Evolutionary conservation across 2,888 invertebrate genomes (phyloP).

Genomic region (Minunthozetes semirufus): DNA sequence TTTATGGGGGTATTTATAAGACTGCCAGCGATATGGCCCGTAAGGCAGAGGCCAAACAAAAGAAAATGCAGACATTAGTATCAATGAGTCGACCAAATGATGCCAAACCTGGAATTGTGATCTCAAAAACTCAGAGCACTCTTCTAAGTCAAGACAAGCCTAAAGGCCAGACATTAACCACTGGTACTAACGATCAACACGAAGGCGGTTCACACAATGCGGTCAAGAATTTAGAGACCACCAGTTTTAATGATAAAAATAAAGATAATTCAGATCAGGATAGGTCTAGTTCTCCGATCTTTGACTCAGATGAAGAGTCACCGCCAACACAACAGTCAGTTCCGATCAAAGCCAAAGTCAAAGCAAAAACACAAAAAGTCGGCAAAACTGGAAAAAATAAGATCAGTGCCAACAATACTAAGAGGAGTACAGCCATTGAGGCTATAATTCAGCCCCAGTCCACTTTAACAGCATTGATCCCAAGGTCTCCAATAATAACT

Average conservation of each 20-base stretch:
- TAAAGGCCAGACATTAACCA: conserved; percentile 47
- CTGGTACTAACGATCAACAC: background rate
- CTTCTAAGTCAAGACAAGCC: conserved; percentile 65
- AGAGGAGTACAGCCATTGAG: conserved; percentile 5
- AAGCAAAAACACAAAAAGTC: conserved; percentile 1
- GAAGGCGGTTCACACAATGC: conserved; percentile 29
- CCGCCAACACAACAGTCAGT: conserved; percentile 21
- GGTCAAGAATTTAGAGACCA: conserved; percentile 19
- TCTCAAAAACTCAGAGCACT: conserved; percentile 64
- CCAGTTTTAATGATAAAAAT: conserved; percentile 11
- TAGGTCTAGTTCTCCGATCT: conserved; percentile 81
- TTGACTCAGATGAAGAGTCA: conserved; percentile 84
- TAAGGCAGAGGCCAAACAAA: conserved; percentile 89
- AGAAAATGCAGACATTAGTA: conserved; percentile 92
- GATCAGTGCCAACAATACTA: background rate
- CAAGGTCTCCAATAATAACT: conserved; percentile 34
- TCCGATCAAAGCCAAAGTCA: conserved; percentile 1
- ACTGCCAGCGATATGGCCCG: conserved; percentile 96
- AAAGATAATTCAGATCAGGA: conserved; percentile 57
- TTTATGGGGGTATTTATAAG: conserved; percentile 95
- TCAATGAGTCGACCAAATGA: conserved; percentile 28
- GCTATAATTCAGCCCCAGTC: conserved; percentile 29
- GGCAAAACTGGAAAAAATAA: conserved; percentile 28
- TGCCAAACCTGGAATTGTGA: conserved; percentile 3
- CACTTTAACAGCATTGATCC: conserved; percentile 27